Evolutionary conservation across 2,888 invertebrate genomes (phyloP).

Genomic region (Eilema depressum): DNA sequence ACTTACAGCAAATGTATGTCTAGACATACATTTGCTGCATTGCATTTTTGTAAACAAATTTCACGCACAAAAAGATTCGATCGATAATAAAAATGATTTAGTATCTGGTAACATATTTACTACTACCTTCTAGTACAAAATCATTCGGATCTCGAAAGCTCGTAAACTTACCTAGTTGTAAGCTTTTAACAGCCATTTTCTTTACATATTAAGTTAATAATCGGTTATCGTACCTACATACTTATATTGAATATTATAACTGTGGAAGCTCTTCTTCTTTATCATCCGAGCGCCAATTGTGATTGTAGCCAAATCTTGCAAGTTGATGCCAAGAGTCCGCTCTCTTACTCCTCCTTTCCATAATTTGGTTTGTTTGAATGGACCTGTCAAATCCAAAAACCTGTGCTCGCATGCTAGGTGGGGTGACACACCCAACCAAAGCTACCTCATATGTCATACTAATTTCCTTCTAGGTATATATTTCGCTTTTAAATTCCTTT

Average conservation of each 20-base stretch:
- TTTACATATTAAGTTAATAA: slow-evolving; percentile 34
- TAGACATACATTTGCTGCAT: too few relatives aligned
- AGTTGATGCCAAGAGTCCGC: too few relatives aligned
- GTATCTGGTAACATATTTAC: neutral
- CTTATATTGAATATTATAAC: neutral
- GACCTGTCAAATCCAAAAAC: too few relatives aligned
- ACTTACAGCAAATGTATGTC: neutral
- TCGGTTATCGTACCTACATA: slow-evolving; percentile 21
- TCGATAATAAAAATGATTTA: slow-evolving; percentile 4
- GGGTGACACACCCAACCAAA: too few relatives aligned
- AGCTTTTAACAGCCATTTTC: slow-evolving; percentile 11
- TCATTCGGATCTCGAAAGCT: neutral
- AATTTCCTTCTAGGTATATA: too few relatives aligned
- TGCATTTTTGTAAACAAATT: slow-evolving; percentile 7
- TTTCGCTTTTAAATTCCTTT: neutral
- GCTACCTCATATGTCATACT: too few relatives aligned
- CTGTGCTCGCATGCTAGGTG: too few relatives aligned
- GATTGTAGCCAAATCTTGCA: too few relatives aligned
- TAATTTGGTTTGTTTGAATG: too few relatives aligned
- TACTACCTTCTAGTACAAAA: neutral
- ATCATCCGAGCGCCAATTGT: neutral
- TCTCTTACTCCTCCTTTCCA: too few relatives aligned
- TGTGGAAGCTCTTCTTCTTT: neutral
- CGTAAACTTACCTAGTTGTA: neutral
- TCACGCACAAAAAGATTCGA: slow-evolving; percentile 6